These are phyloP conservation scores for Pyrrhosoma nymphula DNA, from an alignment of 2,888 invertebrate species.

Conservation along the genomic window DNA sequence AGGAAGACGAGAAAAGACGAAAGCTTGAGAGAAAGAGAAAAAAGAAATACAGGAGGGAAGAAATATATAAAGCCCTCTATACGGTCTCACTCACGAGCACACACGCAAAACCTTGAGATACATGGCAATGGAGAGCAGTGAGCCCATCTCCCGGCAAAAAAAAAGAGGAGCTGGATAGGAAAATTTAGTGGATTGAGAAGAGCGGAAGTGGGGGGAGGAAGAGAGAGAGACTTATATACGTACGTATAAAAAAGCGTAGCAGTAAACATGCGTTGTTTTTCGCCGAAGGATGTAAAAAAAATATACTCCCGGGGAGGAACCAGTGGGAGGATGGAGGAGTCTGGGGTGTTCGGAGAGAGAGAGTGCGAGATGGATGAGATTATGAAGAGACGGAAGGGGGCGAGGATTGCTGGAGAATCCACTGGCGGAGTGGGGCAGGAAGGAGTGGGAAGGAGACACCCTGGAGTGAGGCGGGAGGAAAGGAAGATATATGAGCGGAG, in stretches of 20 bases:
- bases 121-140: background rate
- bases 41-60: background rate
- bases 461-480: background rate
- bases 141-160: background rate
- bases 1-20: background rate
- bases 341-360: background rate
- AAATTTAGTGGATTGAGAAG: background rate
- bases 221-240: background rate
- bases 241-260: background rate
- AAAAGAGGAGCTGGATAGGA: background rate
- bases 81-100: background rate
- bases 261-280: slow-evolving; percentile 25
- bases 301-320: background rate
- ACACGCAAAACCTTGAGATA: background rate
- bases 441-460: background rate
- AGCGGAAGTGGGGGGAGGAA: background rate
- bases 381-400: slow-evolving; percentile 4
- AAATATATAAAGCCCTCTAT: background rate
- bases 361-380: slow-evolving; percentile 1
- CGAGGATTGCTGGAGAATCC: background rate
- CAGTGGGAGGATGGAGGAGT: background rate
- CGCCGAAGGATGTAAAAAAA: background rate
- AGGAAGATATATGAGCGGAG: slow-evolving; percentile 2
- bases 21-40: background rate
- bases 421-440: background rate